These are phyloP conservation scores for Uromys caudimaculatus DNA, from an alignment of 2,797 vertebrate genomes.

Conservation along the genomic window DNA sequence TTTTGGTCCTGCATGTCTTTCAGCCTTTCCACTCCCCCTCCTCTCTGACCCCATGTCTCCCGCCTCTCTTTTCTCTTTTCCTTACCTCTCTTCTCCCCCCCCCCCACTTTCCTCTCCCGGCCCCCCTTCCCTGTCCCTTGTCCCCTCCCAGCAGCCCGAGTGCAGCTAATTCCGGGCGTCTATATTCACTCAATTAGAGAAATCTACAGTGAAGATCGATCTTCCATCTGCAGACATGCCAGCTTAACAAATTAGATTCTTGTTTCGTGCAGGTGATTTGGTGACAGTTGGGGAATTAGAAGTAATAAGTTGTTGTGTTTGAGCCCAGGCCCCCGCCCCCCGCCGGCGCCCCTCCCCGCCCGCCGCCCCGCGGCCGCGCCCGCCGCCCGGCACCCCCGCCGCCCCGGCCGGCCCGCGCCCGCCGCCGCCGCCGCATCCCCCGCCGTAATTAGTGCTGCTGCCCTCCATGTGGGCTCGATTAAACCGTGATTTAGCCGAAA, in stretches of 20 bases:
- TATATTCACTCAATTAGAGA: constrained; percentile 97
- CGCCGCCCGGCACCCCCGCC: constrained; percentile 72
- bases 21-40: not conserved
- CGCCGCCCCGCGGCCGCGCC: constrained; percentile 63
- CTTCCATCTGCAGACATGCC: constrained; percentile 96
- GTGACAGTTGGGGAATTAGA: constrained; percentile 95
- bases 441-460: constrained; percentile 95
- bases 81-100: not conserved
- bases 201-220: constrained; percentile 98
- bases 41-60: not conserved
- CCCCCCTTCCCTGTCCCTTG: not conserved
- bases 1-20: constrained; percentile 18
- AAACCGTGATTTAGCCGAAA: constrained; percentile 99
- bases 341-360: constrained; percentile 76
- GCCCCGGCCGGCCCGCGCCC: constrained; percentile 86
- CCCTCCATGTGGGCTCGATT: constrained; percentile 98
- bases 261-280: constrained; percentile 97
- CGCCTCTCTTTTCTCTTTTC: no score
- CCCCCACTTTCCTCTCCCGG: not conserved
- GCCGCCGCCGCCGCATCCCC: constrained; percentile 92
- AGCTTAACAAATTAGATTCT: constrained; percentile 98
- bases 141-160: constrained; percentile 82
- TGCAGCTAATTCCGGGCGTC: constrained; percentile 91
- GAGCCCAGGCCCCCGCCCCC: constrained; percentile 85
- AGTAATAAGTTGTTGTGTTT: constrained; percentile 94